Evolutionary conservation across 2,888 invertebrate genomes (phyloP), one percentile per base, ranked within the genome.

Genomic region (Platycnemis pennipes): DNA sequence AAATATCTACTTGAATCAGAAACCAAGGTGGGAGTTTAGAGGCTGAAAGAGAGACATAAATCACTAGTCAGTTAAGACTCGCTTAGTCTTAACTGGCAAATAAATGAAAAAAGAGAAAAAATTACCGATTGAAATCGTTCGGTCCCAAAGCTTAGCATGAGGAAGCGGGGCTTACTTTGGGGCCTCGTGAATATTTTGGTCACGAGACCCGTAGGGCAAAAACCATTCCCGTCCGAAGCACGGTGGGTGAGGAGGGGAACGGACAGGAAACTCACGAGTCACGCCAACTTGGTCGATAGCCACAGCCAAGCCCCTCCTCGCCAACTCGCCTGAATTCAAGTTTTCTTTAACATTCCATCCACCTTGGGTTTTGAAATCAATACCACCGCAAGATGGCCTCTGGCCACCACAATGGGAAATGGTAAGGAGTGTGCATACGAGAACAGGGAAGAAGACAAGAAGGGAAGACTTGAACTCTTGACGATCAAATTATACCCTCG

Each of bases 241-340:
- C 16, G 0, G 26, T 22, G 26, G 56, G 56, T 5, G 56, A 56
- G 56, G 16, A 1, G 56, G 16, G 56, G 56, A 22, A 22, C 26
- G 26, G n/a, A 63, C 26, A 5, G 26, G 63, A 26, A 63, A n/a
- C n/a, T 22, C 63, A n/a, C 26, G 63, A 63, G 63, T 63, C 63
- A 63, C 63, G 63, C 63, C 63, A 63, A 8, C 63, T 63, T 63
- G 63, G 63, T 63, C 63, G 63, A 63, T 63, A 63, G 63, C 63
- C 63, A 26, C 63, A 3, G 63, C 19, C 63, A n/a, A 22, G 63
- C n/a, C 63, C 8, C 22, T 63, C 63, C 63, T 63, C 63, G 26
- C 63, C 63, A 63, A 63, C 63, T 19, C 63, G 63, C 63, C 63
- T 63, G 63, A 63, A 63, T 63, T 63, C 63, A 63, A 63, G 63